A percentile compares a stretch with the other conserved stretches of the same genome.
phyloP scores from a whole-genome alignment of 2,797 vertebrate species.

The Antennarius maculatus region DNA sequence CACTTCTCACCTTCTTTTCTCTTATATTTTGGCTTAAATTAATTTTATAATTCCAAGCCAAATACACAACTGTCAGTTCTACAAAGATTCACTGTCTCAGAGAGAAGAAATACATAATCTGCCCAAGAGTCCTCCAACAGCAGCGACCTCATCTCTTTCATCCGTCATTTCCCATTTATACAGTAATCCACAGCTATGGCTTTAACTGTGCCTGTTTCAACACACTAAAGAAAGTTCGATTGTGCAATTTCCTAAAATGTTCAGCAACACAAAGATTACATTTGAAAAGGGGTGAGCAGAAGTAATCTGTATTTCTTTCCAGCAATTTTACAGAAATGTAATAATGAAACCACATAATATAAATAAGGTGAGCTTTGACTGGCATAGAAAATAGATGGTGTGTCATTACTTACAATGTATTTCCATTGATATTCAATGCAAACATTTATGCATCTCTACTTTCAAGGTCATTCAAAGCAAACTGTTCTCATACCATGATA shows the following conservation, averaged over 20 bases:
- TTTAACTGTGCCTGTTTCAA: constrained; percentile 46
- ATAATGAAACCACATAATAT: constrained; percentile 45
- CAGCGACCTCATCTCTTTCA: constrained; percentile 63
- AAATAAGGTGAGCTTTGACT: constrained; percentile 48
- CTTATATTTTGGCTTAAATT: constrained; percentile 64
- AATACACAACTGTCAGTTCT: constrained; percentile 71
- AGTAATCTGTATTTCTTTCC: constrained; percentile 40
- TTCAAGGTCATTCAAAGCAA: constrained; percentile 46
- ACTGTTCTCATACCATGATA: constrained; percentile 38
- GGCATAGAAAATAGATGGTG: constrained; percentile 31
- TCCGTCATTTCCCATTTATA: constrained; percentile 59
- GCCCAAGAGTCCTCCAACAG: constrained; percentile 61
- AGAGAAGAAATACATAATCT: constrained; percentile 64
- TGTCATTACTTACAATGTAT: no score
- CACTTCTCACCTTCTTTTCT: constrained; percentile 50
- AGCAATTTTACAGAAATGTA: constrained; percentile 46
- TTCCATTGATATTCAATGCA: constrained; percentile 1
- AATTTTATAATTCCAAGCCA: constrained; percentile 67
- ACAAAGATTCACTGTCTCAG: constrained; percentile 65
- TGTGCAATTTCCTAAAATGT: constrained; percentile 33
- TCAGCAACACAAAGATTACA: constrained; percentile 32
- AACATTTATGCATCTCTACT: constrained; percentile 33
- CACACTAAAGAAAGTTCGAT: constrained; percentile 35
- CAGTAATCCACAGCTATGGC: constrained; percentile 36
- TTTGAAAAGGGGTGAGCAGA: constrained; percentile 29